These are phyloP conservation scores for Apostichopus californicus DNA, from an alignment of 35 echinoderm and acorn worm genomes.

Conservation along the genomic window DNA sequence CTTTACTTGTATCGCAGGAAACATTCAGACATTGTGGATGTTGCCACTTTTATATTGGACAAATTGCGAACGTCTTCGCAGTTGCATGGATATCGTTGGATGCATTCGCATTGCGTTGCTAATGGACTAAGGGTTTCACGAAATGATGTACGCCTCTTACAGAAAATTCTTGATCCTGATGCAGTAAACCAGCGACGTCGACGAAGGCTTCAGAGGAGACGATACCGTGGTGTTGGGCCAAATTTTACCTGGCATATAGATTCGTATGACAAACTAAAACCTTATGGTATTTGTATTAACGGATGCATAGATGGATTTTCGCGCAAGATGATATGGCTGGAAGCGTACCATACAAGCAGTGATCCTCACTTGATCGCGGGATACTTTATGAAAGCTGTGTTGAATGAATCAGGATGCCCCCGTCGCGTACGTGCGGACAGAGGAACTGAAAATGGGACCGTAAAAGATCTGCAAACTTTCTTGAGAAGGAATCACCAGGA, in stretches of 20 bases:
- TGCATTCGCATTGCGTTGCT: slow-evolving; percentile 50
- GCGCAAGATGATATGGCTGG: slow-evolving; percentile 65
- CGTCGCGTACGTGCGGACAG: slow-evolving; percentile 54
- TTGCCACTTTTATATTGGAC: too few species aligned
- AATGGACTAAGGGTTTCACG: slow-evolving; percentile 15
- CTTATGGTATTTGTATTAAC: too few species aligned
- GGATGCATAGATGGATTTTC: slow-evolving; percentile 69
- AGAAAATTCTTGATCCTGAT: slow-evolving; percentile 66
- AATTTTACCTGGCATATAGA: slow-evolving; percentile 67
- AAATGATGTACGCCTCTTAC: slow-evolving; percentile 50
- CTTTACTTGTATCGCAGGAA: too few species aligned
- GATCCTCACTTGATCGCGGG: slow-evolving; percentile 67
- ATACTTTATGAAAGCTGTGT: slow-evolving; percentile 70
- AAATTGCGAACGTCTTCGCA: too few species aligned
- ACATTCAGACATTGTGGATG: too few species aligned
- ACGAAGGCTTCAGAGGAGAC: slow-evolving; percentile 50
- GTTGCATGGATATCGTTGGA: slow-evolving; percentile 18
- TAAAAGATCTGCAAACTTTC: slow-evolving; percentile 67
- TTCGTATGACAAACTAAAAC: too few species aligned
- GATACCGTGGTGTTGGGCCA: slow-evolving; percentile 67
- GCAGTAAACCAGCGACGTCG: slow-evolving; percentile 58
- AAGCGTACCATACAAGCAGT: slow-evolving; percentile 70
- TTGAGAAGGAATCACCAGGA: slow-evolving; percentile 56
- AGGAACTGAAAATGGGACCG: too few species aligned
- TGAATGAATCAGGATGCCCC: slow-evolving; percentile 20